Evolutionary conservation across 2,888 invertebrate species (phyloP).

Genomic region (Cabera pusaria): DNA sequence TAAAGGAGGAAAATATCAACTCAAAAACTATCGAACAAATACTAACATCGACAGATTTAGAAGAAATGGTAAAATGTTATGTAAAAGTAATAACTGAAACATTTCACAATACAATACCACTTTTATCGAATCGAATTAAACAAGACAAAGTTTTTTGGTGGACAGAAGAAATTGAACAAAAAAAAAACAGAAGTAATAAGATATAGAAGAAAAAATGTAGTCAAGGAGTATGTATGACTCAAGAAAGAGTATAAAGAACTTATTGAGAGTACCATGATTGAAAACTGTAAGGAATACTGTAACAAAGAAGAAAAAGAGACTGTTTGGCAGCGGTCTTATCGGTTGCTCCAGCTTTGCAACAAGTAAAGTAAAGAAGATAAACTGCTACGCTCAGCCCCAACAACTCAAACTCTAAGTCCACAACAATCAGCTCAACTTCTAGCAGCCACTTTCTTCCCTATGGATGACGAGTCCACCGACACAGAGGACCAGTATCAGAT

Average conservation of each 20-base stretch:
- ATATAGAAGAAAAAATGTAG: no score
- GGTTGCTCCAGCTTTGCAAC: background rate
- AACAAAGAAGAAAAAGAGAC: constrained; percentile 1
- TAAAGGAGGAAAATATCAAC: no score
- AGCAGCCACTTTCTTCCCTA: background rate
- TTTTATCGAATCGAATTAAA: no score
- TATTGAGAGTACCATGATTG: background rate
- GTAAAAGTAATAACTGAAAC: no score
- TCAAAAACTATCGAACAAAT: no score
- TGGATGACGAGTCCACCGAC: background rate
- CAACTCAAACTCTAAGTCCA: background rate
- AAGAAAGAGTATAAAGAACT: constrained; percentile 2
- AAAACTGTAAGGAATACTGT: background rate
- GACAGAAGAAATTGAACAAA: no score
- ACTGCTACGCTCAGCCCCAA: background rate
- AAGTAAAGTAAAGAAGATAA: background rate
- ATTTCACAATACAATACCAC: no score
- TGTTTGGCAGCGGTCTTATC: background rate
- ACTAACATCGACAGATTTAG: no score
- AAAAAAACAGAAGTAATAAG: no score
- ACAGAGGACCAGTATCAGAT: background rate
- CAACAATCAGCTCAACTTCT: background rate
- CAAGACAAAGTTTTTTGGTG: no score
- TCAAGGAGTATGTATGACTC: no score
- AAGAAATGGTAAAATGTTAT: no score